Evolutionary conservation across 2,797 vertebrate species (phyloP).

Genomic region (Scyliorhinus canicula): DNA sequence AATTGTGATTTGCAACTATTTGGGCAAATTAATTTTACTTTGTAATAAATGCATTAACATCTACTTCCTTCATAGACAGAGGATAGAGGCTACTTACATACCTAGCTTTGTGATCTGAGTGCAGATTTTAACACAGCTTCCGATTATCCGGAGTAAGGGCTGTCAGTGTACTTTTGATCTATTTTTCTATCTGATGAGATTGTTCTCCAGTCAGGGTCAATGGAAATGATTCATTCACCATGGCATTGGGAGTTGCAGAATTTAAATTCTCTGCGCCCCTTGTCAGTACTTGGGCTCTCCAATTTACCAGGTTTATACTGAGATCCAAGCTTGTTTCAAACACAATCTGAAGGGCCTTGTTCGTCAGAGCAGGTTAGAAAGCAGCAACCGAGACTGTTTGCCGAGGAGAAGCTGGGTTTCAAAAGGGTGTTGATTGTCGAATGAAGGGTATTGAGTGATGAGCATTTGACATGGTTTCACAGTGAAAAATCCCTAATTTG

Average conservation of each 20-base stretch:
- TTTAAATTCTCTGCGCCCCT: background rate
- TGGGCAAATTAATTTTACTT: background rate
- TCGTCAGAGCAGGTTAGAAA: background rate
- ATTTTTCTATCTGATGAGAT: background rate
- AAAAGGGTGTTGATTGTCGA: background rate
- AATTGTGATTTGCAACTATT: background rate
- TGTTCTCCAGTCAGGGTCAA: background rate
- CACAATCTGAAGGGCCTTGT: too few relatives aligned
- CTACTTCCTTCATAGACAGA: background rate
- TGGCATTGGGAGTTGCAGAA: background rate
- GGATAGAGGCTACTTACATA: background rate
- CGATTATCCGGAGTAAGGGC: background rate
- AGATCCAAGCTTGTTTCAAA: background rate
- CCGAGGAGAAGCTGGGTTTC: background rate
- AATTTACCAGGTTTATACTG: background rate
- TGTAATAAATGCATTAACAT: background rate
- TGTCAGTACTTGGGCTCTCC: background rate
- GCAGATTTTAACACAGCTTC: background rate
- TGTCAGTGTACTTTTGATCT: background rate
- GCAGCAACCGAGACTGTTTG: background rate
- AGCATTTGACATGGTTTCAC: background rate
- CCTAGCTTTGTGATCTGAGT: background rate
- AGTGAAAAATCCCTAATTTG: background rate
- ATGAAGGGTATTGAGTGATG: background rate
- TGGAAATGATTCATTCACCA: background rate